Evolutionary conservation across 2,888 invertebrate species (phyloP).

Genomic region (Pachydiplax longipennis): DNA sequence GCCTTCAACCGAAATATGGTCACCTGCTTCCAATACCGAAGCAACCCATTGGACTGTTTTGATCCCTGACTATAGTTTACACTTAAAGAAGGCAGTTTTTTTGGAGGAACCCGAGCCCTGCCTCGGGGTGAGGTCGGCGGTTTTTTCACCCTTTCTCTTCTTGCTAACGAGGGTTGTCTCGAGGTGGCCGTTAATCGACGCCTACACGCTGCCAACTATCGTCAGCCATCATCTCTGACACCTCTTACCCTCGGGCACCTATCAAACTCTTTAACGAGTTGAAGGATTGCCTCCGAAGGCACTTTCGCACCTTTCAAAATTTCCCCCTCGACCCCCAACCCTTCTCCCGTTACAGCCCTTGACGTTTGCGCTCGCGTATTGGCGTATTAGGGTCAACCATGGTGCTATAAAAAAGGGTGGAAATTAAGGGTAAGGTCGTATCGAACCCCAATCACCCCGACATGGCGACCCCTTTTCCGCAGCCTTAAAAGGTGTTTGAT

Average conservation of each 20-base stretch:
- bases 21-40: slow-evolving; percentile 13
- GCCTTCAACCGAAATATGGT: neutral
- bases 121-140: neutral
- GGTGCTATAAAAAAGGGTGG: neutral
- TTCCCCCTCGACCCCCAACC: neutral
- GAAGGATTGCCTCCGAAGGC: neutral
- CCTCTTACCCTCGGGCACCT: neutral
- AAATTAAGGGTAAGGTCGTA: neutral
- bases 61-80: neutral
- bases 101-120: neutral
- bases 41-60: neutral
- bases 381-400: neutral
- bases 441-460: neutral
- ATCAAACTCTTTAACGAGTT: neutral
- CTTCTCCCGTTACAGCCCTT: neutral
- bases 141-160: slow-evolving; percentile 9
- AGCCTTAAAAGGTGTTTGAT: neutral
- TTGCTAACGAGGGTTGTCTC: slow-evolving; percentile 11
- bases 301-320: slow-evolving; percentile 32
- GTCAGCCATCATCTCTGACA: neutral
- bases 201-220: slow-evolving; percentile 4
- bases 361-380: neutral
- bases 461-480: neutral
- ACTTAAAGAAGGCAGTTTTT: neutral
- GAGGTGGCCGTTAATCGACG: neutral